Conservation (phyloP, 2,113 vertebrate genomes). For the Psettodes erumei region DNA sequence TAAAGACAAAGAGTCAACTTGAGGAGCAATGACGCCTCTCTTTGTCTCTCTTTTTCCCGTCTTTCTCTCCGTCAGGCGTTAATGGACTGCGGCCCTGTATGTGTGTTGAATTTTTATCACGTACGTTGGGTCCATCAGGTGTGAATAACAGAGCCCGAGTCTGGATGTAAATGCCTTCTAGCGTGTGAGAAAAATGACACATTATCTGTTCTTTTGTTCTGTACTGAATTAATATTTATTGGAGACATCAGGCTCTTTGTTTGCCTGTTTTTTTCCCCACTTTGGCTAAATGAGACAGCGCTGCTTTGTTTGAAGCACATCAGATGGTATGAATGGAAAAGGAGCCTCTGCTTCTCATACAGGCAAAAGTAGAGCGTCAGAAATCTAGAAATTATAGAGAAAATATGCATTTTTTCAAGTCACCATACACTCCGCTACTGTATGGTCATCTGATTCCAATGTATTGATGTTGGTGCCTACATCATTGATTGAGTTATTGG, state of each 20-base stretch:
- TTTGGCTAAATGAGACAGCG: conserved; percentile 54
- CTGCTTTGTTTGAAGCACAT: conserved; percentile 51
- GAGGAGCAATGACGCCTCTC: neutral
- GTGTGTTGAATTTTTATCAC: conserved; percentile 3
- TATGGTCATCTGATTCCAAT: neutral
- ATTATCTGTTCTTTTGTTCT: conserved; percentile 48
- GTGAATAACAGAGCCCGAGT: conserved; percentile 20
- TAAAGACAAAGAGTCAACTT: conserved; percentile 17
- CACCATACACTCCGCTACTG: neutral
- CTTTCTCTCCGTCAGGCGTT: neutral
- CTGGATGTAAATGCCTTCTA: conserved; percentile 35
- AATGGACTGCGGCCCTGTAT: neutral
- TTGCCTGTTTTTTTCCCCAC: conserved; percentile 29
- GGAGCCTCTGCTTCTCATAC: conserved; percentile 17
- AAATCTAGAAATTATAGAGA: neutral
- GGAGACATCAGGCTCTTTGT: conserved; percentile 57
- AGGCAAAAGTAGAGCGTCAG: neutral
- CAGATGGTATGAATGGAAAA: conserved; percentile 30
- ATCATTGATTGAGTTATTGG: conserved; percentile 7
- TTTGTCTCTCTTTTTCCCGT: neutral
- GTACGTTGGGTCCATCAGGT: neutral
- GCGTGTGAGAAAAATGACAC: conserved; percentile 45
- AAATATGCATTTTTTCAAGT: no score
- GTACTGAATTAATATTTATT: conserved; percentile 60
- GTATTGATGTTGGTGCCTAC: neutral